These are phyloP conservation scores for Clarias laeviceps DNA, from an alignment of 2,797 vertebrate species.

Conservation along the genomic window DNA sequence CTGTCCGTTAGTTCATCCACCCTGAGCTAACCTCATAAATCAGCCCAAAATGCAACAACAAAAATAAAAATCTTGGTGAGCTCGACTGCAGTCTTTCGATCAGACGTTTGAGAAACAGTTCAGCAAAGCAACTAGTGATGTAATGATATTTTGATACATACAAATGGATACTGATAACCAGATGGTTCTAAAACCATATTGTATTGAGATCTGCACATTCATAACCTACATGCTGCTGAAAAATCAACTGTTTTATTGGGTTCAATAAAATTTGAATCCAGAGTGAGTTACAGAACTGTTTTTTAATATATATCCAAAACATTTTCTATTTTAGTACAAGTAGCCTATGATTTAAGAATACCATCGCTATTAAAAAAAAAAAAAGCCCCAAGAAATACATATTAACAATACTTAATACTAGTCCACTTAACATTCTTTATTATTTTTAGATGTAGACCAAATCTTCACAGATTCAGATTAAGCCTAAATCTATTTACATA, in stretches of 20 bases:
- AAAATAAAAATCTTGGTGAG: not conserved
- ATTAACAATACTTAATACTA: not conserved
- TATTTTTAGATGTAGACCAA: not conserved
- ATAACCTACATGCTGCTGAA: not conserved
- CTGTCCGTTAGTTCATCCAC: constrained; percentile 3
- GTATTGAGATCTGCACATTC: not conserved
- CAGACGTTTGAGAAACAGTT: not conserved
- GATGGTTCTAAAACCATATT: not conserved
- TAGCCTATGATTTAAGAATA: not conserved
- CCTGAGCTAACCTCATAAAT: constrained; percentile 34
- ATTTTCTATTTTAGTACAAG: not conserved
- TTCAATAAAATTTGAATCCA: not conserved
- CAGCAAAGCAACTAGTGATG: constrained; percentile 1
- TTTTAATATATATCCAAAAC: not conserved
- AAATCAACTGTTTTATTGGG: not conserved
- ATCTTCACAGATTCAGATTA: not conserved
- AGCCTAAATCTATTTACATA: not conserved
- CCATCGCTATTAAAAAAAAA: not conserved
- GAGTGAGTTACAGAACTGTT: not conserved
- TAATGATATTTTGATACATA: not conserved
- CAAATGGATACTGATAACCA: not conserved
- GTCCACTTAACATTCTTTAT: not conserved
- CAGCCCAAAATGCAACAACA: not conserved
- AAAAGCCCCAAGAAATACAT: not conserved
- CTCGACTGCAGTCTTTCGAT: not conserved